Evolutionary conservation across 2,888 invertebrate species (phyloP).

Genomic region (Xylota sylvarum): DNA sequence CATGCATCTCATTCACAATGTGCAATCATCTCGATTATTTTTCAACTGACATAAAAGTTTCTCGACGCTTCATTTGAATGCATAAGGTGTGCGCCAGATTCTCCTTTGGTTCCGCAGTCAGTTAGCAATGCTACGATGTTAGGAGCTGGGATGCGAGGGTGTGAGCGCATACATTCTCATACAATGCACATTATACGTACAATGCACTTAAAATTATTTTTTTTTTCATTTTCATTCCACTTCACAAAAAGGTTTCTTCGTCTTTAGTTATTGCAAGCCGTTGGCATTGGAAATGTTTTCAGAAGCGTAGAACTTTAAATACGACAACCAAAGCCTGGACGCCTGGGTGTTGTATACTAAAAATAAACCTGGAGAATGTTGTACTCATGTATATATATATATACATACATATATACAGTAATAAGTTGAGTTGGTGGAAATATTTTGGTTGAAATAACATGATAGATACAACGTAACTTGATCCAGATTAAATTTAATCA

Average conservation of each 20-base stretch:
- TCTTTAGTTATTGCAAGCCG: conserved; percentile 31
- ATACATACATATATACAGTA: neutral
- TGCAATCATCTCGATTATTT: conserved; percentile 63
- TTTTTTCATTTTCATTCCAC: conserved; percentile 45
- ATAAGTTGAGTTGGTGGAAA: neutral
- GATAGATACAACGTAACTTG: neutral
- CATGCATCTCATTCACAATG: conserved; percentile 46
- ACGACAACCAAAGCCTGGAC: conserved; percentile 15
- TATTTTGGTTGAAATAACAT: neutral
- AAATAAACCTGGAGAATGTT: conserved; percentile 1
- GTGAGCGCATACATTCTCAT: conserved; percentile 14
- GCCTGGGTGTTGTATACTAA: neutral
- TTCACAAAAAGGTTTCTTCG: conserved; percentile 32
- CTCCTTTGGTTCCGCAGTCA: conserved; percentile 14
- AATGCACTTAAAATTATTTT: conserved; percentile 54
- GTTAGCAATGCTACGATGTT: conserved; percentile 18
- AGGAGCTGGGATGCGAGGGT: conserved; percentile 16
- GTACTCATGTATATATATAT: neutral
- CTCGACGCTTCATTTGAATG: conserved; percentile 55
- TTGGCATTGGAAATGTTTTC: conserved; percentile 55
- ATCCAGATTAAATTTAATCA: neutral
- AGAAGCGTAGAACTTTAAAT: conserved; percentile 27
- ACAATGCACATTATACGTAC: conserved; percentile 37
- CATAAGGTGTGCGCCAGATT: conserved; percentile 44
- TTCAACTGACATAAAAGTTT: conserved; percentile 49